phyloP scores from a whole-genome alignment of 2,888 invertebrate species.

The Imbricaverruca yamaguchii region DNA sequence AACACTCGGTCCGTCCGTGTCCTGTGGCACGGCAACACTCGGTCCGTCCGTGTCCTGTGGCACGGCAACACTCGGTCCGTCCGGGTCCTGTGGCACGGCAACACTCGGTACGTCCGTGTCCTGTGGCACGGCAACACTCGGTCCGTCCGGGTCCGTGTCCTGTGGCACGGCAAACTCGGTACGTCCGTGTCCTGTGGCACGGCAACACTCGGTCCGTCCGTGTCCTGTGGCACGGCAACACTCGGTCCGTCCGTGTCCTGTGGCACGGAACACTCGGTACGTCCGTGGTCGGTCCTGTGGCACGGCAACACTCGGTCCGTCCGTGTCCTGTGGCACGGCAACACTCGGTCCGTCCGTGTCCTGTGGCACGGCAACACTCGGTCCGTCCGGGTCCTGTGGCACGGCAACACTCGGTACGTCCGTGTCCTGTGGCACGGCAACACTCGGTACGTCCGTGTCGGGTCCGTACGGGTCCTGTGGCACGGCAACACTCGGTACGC shows the following conservation, averaged over 20 bases:
- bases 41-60: constrained; percentile 19
- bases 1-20: not conserved
- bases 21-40: not conserved
- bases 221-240: no score
- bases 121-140: not conserved
- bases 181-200: not conserved
- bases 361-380: no score
- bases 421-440: not conserved
- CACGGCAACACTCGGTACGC: not conserved
- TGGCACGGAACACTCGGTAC: not conserved
- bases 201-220: not conserved
- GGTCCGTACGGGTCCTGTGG: not conserved
- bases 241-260: not conserved
- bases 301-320: not conserved
- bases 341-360: constrained; percentile 19
- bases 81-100: not conserved
- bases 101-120: not conserved
- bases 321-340: not conserved
- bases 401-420: not conserved
- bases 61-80: no score
- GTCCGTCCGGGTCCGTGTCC: constrained; percentile 4
- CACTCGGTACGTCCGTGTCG: constrained; percentile 19
- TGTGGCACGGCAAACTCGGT: not conserved
- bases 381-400: not conserved
- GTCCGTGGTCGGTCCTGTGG: constrained; percentile 1